Base-by-base conservation (phyloP, 2,797 vertebrate species). In the Chelon labrosus region DNA sequence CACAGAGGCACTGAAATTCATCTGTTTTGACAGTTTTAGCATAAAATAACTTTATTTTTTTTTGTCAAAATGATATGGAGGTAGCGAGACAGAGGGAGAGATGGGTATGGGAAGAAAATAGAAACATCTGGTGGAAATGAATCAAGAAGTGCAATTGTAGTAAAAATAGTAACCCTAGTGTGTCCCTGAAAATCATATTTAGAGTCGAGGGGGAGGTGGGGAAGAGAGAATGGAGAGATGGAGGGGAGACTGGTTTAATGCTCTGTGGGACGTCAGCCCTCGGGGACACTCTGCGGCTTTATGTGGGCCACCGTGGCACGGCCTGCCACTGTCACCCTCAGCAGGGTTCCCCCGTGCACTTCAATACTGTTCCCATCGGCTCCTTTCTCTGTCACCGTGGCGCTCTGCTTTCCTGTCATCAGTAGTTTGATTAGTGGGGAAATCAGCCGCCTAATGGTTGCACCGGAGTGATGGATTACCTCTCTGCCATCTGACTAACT, bases 371-470 rank as follows among this genome's bases (percentile, higher is more conserved):
- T 68, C 77, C 53, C 54, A 27, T 79, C 52, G 57, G 60, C 73
- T 64, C 14, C 31, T 53, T 10, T 59, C 69, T 58, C 63, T 47
- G 51, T 79, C 77, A 65, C 65, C 55, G 62, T 14, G 31, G 44
- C 41, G 25, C 59, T 56, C 59, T 77, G 76, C 70, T 70, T 76
- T 77, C 72, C 54, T 64, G 52, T 82, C 63, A 83, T 85, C 59
- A 68, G 73, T 57, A 62, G 79, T 89, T 91, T 88, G 84, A 91
- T 90, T 78, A 74, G 71, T 77, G 77, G 61, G 65, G 80, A 81
- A 79, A 79, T 87, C 80, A 61, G 70, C 73, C 35, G 61, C 64
- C 58, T 88, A 91, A 91, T 90, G 87, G 86, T 56, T 60, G 70
- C 53, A 46, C 55, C 55, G 73, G 64, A 77, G 56, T 84, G 86